Evolutionary conservation across 2,888 invertebrate species (phyloP), one percentile per base, ranked within the genome.

Genomic region (Leucophenga montana): DNA sequence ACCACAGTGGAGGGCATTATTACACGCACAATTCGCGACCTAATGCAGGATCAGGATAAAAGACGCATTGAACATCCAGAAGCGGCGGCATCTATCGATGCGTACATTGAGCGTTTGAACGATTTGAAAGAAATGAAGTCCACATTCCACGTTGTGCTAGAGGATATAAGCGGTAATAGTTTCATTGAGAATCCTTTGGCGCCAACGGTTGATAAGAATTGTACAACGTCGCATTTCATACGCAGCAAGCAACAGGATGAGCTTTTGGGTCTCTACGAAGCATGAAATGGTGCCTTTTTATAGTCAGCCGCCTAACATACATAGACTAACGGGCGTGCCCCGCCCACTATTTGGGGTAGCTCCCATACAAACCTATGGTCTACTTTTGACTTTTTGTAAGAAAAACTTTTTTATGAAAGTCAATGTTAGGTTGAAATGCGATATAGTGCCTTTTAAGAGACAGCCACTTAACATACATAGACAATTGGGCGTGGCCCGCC

Each of bases 1-100:
- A 98, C 98, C 4, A 99, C 97, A 0, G 91, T 99, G 0, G 99
- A 99, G 88, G 98, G 99, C 1, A 92, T 99, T 27, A 88, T 99
- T 8, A 90, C 93, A 62, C 91, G 96, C 46, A 93, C 94, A 2
- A 90, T 95, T 46, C 85, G 90, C 0, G 97, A 95, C 0, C 90
- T 99, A 6, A 90, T 91, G 44, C 95, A 96, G 85, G 95, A 97
- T 85, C 97, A 98, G 88, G 89, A 89, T 0, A 83, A 89, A 0
- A 90, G 97, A 18, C 90, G 91, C 75, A 86, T 89, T 73, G 90
- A 93, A 68, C 93, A 96, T 88, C 94, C 96, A 0, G 93, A 93
- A 56, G 91, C 91, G 0, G 97, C 96, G 0, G 89, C 85, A 0
- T 92, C 96, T 88, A 94, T 99, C 70, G 95, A 96, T 75, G 88